These are phyloP conservation scores for Lithophane socia DNA, from an alignment of 2,888 invertebrate species.

Conservation along the genomic window DNA sequence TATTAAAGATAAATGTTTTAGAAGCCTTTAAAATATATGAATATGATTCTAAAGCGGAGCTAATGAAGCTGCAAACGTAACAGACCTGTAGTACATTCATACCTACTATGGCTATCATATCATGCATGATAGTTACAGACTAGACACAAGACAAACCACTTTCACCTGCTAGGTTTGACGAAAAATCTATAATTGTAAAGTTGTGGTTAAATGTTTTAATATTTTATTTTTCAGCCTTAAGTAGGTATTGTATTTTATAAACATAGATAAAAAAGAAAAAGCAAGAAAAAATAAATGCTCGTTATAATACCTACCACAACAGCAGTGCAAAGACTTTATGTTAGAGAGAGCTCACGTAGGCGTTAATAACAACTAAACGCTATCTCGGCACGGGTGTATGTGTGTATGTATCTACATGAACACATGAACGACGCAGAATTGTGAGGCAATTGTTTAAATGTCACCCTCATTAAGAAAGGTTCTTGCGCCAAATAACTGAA, in stretches of 20 bases:
- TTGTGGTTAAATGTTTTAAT: no score
- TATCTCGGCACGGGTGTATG: slow-evolving; percentile 63
- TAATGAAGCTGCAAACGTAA: not conserved
- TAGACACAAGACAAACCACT: not conserved
- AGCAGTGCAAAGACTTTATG: slow-evolving; percentile 45
- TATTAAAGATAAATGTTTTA: not conserved
- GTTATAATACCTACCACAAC: slow-evolving; percentile 24
- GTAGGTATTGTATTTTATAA: no score
- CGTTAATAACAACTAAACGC: slow-evolving; percentile 69
- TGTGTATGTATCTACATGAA: slow-evolving; percentile 30
- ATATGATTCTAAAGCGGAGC: not conserved
- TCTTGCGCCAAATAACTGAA: slow-evolving; percentile 49
- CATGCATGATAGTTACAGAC: not conserved
- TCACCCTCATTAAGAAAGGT: slow-evolving; percentile 78
- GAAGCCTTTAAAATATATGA: slow-evolving; percentile 3
- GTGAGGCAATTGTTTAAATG: slow-evolving; percentile 77
- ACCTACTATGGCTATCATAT: not conserved
- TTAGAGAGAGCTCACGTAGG: slow-evolving; percentile 66
- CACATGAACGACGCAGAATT: slow-evolving; percentile 65
- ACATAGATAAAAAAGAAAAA: not conserved
- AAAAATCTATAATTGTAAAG: no score
- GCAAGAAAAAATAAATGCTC: slow-evolving; percentile 1
- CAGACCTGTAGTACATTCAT: not conserved
- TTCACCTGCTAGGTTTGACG: not conserved
- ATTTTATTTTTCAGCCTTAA: no score